Evolutionary conservation across 2,888 invertebrate species (phyloP).

Genomic region (Polyommatus icarus): DNA sequence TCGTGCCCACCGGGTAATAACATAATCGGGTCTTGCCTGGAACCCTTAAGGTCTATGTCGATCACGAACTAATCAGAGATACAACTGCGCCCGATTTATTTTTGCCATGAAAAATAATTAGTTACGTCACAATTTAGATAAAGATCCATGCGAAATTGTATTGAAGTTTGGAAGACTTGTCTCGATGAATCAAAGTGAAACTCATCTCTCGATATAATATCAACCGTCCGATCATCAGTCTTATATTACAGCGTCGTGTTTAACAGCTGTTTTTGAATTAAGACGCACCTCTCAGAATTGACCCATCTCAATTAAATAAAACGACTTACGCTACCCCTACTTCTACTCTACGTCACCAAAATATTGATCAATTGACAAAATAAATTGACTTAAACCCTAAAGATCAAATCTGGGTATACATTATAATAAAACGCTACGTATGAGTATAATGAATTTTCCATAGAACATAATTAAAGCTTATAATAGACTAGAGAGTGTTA

Average conservation of each 20-base stretch:
- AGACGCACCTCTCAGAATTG: slow-evolving; percentile 32
- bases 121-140: neutral
- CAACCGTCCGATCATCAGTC: slow-evolving; percentile 50
- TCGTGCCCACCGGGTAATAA: neutral
- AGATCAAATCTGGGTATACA: neutral
- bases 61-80: neutral
- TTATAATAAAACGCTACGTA: slow-evolving; percentile 19
- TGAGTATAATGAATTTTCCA: slow-evolving; percentile 13
- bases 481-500: slow-evolving; percentile 12
- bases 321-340: neutral
- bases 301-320: slow-evolving; percentile 3
- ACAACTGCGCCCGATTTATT: neutral
- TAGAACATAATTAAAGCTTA: slow-evolving; percentile 28
- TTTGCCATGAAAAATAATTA: neutral
- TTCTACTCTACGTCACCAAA: neutral
- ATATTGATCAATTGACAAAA: slow-evolving; percentile 32
- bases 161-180: slow-evolving; percentile 54
- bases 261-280: slow-evolving; percentile 10
- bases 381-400: slow-evolving; percentile 29
- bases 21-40: neutral
- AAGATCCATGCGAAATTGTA: slow-evolving; percentile 13
- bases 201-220: slow-evolving; percentile 36
- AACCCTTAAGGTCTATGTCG: too few species aligned
- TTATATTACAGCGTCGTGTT: slow-evolving; percentile 43
- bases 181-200: slow-evolving; percentile 46